These are phyloP conservation scores for Biston stratarius DNA, from an alignment of 2,888 invertebrate genomes.

Conservation along the genomic window DNA sequence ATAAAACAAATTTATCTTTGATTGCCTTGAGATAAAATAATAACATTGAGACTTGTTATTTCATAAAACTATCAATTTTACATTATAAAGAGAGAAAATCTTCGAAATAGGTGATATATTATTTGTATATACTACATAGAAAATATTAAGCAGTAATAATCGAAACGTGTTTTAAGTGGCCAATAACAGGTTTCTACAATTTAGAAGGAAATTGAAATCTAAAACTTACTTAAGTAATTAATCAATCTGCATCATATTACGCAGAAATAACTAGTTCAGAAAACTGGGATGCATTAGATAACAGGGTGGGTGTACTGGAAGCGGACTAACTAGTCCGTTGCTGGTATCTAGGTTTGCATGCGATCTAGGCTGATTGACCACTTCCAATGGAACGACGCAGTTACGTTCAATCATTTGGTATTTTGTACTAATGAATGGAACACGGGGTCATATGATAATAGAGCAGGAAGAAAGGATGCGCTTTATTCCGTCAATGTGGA, in stretches of 20 bases:
- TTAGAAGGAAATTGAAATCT: neutral
- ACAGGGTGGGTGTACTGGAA: constrained; percentile 63
- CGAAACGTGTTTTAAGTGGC: too few species aligned
- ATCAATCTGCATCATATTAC: constrained; percentile 7
- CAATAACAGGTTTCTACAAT: neutral
- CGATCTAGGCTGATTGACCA: constrained; percentile 79
- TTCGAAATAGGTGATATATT: too few species aligned
- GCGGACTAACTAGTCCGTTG: constrained; percentile 61
- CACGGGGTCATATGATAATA: constrained; percentile 22
- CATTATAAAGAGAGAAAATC: neutral
- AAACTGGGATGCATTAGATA: constrained; percentile 53
- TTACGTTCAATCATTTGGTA: constrained; percentile 56
- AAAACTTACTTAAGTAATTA: neutral
- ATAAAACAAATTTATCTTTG: constrained; percentile 46
- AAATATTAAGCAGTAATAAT: too few species aligned
- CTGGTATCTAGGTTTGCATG: constrained; percentile 76
- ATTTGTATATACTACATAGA: too few species aligned
- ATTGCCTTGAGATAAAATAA: constrained; percentile 51
- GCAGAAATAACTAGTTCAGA: constrained; percentile 36
- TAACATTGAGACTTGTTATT: constrained; percentile 19
- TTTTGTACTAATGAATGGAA: constrained; percentile 7
- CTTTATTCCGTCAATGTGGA: neutral
- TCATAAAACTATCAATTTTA: neutral
- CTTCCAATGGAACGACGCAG: constrained; percentile 69
- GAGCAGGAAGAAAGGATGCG: neutral